Evolutionary conservation across 2,797 vertebrate species (phyloP).

Genomic region (Alosa sapidissima): DNA sequence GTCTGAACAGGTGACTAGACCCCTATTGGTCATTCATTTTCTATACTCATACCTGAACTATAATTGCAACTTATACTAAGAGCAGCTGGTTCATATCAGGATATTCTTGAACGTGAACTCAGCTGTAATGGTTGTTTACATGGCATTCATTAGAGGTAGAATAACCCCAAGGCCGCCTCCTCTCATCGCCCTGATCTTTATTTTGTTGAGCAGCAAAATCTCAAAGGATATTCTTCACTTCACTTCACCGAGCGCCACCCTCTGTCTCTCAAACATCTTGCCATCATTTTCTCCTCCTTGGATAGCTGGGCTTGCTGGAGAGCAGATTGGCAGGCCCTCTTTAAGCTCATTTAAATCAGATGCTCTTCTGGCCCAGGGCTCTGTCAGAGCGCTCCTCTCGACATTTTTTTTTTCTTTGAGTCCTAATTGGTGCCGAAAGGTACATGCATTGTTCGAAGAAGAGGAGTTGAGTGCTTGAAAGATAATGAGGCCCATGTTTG

Average conservation of each 20-base stretch:
- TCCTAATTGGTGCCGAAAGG: conserved; percentile 22
- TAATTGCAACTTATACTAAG: too few species aligned
- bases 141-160: background rate
- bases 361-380: background rate
- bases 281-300: background rate
- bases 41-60: too few species aligned
- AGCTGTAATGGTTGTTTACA: background rate
- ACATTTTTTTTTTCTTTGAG: background rate
- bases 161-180: background rate
- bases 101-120: background rate
- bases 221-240: background rate
- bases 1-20: too few species aligned
- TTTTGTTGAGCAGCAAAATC: background rate
- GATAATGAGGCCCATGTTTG: conserved; percentile 9
- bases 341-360: conserved; percentile 8
- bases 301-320: background rate
- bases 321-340: background rate
- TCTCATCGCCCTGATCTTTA: background rate
- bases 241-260: background rate
- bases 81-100: background rate
- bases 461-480: background rate
- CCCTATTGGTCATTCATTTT: background rate
- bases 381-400: background rate
- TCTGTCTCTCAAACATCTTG: background rate
- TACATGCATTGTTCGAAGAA: conserved; percentile 18